phyloP scores from a whole-genome alignment of 2,113 vertebrate species.

The Dendrocopos noguchii region DNA sequence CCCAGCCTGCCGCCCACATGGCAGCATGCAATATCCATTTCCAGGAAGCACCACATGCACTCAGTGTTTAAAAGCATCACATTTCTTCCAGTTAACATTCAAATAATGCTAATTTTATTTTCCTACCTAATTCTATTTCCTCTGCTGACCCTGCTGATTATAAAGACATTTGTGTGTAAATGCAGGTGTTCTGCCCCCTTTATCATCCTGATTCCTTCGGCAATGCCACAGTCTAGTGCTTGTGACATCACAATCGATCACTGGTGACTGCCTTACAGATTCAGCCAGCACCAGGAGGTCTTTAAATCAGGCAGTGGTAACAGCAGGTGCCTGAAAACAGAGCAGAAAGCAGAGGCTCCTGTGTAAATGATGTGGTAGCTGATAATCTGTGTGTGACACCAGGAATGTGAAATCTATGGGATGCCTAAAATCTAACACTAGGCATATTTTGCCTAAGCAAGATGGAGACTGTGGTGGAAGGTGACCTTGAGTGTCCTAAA shows the following conservation, averaged over 20 bases:
- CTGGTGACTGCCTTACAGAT: neutral
- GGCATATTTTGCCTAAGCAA: neutral
- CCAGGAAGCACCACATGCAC: neutral
- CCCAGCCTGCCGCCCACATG: neutral
- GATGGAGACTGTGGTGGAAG: neutral
- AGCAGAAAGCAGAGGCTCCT: neutral
- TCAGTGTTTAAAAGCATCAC: neutral
- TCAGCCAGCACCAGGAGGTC: neutral
- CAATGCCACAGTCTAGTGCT: neutral
- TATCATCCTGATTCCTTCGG: neutral
- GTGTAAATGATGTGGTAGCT: neutral
- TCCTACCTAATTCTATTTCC: slow-evolving; percentile 5
- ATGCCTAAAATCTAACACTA: neutral
- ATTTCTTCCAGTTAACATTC: neutral
- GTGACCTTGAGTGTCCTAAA: neutral
- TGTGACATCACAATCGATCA: slow-evolving; percentile 32
- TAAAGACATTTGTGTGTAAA: slow-evolving; percentile 15
- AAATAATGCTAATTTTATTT: slow-evolving; percentile 21
- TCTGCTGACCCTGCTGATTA: neutral
- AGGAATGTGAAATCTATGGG: neutral
- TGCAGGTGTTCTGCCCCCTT: neutral
- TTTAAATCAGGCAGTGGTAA: neutral
- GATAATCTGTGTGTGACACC: neutral
- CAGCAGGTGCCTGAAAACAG: neutral
- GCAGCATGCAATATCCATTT: neutral